Evolutionary conservation across 1,140 invertebrate species (phyloP).

Genomic region (Caerostris darwini): DNA sequence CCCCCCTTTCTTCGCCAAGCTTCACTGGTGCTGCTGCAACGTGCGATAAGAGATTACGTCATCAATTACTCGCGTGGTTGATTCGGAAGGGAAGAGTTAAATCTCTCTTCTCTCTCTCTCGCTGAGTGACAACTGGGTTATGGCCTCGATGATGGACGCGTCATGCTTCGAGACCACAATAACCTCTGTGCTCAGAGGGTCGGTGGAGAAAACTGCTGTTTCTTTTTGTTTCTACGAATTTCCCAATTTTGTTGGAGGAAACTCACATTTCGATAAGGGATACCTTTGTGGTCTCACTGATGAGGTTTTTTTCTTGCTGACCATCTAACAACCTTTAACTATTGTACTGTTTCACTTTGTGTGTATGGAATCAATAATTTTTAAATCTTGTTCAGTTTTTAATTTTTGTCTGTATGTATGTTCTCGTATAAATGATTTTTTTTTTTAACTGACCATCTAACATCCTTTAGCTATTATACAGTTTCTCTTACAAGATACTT

Average conservation of each 20-base stretch:
- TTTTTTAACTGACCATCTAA: too few relatives aligned
- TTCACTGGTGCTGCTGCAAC: slow-evolving; percentile 6
- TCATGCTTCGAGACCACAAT: slow-evolving; percentile 41
- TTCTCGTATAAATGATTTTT: too few relatives aligned
- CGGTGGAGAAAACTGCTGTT: slow-evolving; percentile 12
- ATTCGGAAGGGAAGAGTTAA: slow-evolving; percentile 77
- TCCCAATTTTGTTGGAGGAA: not conserved
- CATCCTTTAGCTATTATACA: too few relatives aligned
- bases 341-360: not conserved
- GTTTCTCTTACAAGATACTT: too few relatives aligned
- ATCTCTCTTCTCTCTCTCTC: slow-evolving; percentile 22
- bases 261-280: slow-evolving; percentile 5
- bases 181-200: slow-evolving; percentile 13
- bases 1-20: slow-evolving; percentile 44
- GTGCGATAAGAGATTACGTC: slow-evolving; percentile 63
- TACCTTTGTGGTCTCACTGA: too few relatives aligned
- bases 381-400: too few relatives aligned
- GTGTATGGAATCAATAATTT: too few relatives aligned
- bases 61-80: slow-evolving; percentile 63
- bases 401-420: too few relatives aligned
- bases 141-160: slow-evolving; percentile 45
- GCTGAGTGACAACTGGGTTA: slow-evolving; percentile 69
- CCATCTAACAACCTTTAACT: not conserved
- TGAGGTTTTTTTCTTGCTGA: too few relatives aligned
- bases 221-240: slow-evolving; percentile 19